Conservation (phyloP, 1,140 invertebrate genomes). For the Thrips palmi region DNA sequence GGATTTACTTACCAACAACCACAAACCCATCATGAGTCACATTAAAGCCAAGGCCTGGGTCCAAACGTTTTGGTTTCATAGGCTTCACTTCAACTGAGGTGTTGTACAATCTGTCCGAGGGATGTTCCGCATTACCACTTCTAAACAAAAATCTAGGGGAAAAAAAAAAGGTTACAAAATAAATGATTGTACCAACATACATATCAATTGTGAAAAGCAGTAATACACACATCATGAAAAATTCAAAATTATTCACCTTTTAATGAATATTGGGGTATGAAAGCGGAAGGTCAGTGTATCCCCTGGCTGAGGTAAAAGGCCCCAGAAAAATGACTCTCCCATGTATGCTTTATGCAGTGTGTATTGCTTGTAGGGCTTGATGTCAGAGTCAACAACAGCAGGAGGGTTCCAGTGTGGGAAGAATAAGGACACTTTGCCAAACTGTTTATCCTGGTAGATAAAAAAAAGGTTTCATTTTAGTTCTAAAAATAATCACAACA, state of each 20-base stretch:
- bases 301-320: conserved; percentile 62
- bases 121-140: conserved; percentile 83
- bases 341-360: conserved; percentile 65
- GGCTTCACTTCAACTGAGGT: conserved; percentile 71
- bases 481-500: not conserved
- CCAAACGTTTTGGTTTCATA: conserved; percentile 22
- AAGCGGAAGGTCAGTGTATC: conserved; percentile 73
- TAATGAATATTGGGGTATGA: conserved; percentile 48
- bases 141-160: conserved; percentile 74
- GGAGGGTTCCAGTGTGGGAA: conserved; percentile 68
- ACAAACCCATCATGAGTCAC: conserved; percentile 50
- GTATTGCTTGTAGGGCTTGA: conserved; percentile 72
- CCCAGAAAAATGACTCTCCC: conserved; percentile 88
- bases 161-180: conserved; percentile 15
- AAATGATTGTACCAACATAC: conserved; percentile 14
- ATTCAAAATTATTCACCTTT: conserved; percentile 36
- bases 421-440: conserved; percentile 69
- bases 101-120: conserved; percentile 77
- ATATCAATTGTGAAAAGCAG: conserved; percentile 6
- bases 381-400: conserved; percentile 50
- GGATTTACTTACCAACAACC: conserved; percentile 35
- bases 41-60: too few relatives aligned
- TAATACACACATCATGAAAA: not conserved
- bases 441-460: conserved; percentile 64
- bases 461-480: conserved; percentile 1